Base-by-base conservation (phyloP, 2,797 vertebrate genomes). In the Coilia nasus region DNA sequence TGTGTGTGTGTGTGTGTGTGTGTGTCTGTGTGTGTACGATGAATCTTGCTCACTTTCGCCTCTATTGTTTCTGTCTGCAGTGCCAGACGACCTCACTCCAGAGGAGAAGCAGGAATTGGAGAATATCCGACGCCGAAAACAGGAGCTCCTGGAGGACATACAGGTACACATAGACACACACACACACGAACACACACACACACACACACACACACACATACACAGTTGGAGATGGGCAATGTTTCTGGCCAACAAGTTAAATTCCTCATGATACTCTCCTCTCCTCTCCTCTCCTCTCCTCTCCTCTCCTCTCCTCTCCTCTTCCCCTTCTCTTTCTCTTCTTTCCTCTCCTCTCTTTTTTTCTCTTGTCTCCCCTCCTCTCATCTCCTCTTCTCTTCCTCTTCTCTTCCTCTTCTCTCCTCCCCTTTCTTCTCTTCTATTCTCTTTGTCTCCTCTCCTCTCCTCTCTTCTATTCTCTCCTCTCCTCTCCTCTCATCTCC, bases 131-230 rank as follows among this genome's bases (percentile, higher is more conserved):
- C 95, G 97, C 80, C 94, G 98, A 84, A 99, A 99, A 94, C 96
- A 97, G 92, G 98, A 98, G 91, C 96, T 99, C 86, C 96, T 98
- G 91, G 97, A 96, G 23, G 98, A 99, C 95, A 99, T 99, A 91
- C 96, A 98, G 95, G 98, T 98, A 90, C 0, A 93, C 6, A 85
- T 71, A 56, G 7, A 85, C 60, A 62, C 82, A 60, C 86, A 35
- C 41, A 83, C 62, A 82, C 82, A 82, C 82, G 25, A 54, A 81
- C 84, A 28, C 83, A 83, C 83, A 83, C 81, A 87, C 50, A 60
- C 84, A 60, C 59, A 83, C 80, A 67, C 64, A 12, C 12, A 14
- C 59, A n/a, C 1, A 62, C 59, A 62, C 2, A 62, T 21, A 62
- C 19, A 62, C 21, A 21, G 59, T 2, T 7, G 60, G 21, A n/a